Percentiles rank a stretch among this genome's conserved stretches.
Evolutionary conservation across 2,113 vertebrate genomes (phyloP).

Genomic region (Gambusia holbrooki): DNA sequence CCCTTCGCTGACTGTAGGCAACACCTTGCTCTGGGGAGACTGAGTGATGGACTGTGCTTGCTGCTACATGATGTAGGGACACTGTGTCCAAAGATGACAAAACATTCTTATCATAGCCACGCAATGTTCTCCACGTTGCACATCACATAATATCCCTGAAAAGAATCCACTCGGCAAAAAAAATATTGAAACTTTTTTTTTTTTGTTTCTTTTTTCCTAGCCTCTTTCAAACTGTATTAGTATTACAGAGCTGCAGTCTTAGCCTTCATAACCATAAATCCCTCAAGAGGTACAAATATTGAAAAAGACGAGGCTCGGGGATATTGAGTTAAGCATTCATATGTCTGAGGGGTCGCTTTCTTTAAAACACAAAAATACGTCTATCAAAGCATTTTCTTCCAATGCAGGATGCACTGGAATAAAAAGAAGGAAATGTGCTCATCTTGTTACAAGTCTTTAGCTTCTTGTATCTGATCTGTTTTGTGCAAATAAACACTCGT

Average conservation of each 20-base stretch:
- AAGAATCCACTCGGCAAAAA: conserved; percentile 39
- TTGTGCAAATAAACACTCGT: background rate
- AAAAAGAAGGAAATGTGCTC: background rate
- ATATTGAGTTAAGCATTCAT: conserved; percentile 35
- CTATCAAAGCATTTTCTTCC: conserved; percentile 17
- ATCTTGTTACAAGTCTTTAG: background rate
- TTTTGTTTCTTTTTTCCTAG: background rate
- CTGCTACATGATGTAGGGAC: conserved; percentile 53
- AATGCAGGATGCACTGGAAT: background rate
- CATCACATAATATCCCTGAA: conserved; percentile 45
- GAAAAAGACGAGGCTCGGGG: conserved; percentile 54
- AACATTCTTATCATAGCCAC: conserved; percentile 61
- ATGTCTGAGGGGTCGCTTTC: conserved; percentile 21
- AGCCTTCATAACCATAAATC: conserved; percentile 60
- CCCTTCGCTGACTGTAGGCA: conserved; percentile 14
- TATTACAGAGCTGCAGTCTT: conserved; percentile 36
- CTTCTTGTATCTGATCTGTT: conserved; percentile 11
- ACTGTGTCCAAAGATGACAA: conserved; percentile 49
- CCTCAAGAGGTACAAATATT: conserved; percentile 50
- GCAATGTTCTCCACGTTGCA: conserved; percentile 47
- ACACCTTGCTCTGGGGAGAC: conserved; percentile 32
- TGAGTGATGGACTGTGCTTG: conserved; percentile 20
- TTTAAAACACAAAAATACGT: conserved; percentile 19
- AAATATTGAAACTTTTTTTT: conserved; percentile 31
- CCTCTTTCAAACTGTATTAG: conserved; percentile 42